Percentiles rank a stretch among this genome's conserved stretches.
phyloP scores from a whole-genome alignment of 2,113 vertebrate species.

The Todiramphus saurophagus region DNA sequence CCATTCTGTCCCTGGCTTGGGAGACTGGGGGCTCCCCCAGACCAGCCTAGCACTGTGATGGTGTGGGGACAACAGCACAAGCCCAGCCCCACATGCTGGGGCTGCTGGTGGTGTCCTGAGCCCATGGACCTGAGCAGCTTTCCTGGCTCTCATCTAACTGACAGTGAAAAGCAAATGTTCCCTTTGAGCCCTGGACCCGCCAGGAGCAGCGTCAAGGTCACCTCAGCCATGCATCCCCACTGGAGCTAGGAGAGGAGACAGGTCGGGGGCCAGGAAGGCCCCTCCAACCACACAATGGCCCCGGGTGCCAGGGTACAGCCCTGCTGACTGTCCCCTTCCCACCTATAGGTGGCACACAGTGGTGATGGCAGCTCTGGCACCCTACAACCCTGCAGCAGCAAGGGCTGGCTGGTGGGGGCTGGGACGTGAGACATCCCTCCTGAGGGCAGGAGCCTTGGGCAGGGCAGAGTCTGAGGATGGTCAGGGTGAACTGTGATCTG shows the following conservation, averaged over 20 bases:
- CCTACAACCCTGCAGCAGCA: not conserved
- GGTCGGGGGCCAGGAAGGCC: not conserved
- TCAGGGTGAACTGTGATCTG: not conserved
- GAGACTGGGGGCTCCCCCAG: not conserved
- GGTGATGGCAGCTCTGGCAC: rapidly evolving
- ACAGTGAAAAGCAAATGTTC: not conserved
- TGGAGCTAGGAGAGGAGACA: rapidly evolving
- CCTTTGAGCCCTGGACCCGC: rapidly evolving
- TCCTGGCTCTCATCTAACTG: not conserved
- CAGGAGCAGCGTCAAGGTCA: not conserved
- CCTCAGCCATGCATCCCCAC: not conserved
- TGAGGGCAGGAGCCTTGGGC: rapidly evolving
- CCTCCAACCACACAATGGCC: rapidly evolving
- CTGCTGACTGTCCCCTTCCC: rapidly evolving
- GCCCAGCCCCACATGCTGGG: rapidly evolving
- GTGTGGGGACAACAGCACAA: too few relatives aligned
- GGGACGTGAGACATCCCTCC: not conserved
- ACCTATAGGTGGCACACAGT: rapidly evolving
- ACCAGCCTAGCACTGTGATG: not conserved
- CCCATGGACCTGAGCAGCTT: rapidly evolving
- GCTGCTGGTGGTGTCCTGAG: rapidly evolving
- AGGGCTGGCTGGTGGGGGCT: not conserved
- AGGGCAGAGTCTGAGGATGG: not conserved
- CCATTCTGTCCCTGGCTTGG: rapidly evolving
- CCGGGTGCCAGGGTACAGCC: not conserved